Base-by-base conservation (phyloP, 2,888 invertebrate genomes). In the Agriopis marginaria region DNA sequence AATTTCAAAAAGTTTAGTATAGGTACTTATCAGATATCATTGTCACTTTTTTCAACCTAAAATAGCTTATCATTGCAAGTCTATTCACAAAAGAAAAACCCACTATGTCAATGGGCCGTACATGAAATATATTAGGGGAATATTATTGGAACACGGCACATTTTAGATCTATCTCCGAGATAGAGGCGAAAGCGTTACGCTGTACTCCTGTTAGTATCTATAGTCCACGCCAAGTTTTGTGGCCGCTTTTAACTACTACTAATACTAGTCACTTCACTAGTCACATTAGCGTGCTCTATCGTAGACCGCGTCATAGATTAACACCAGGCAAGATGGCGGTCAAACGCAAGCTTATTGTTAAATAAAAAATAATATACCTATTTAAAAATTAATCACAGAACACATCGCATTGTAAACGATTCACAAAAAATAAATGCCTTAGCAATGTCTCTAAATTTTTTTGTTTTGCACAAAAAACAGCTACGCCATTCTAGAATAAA, bases 101-200 rank as follows among this genome's bases (percentile, higher is more conserved):
- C 32, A 54, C 53, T 49, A 45, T 59, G 62, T 11, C 68, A 68
- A 68, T 59, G 53, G 40, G 63, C 58, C 56, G 23, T 53, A 58
- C 44, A 53, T 62, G 58, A 68, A 58, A 60, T 59, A 54, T 47
- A 60, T 60, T 59, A 60, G 54, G 42, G 59, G 54, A 58, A 58
- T 60, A 54, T 53, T 62, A 49, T 51, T 58, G 51, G 45, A 56
- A 66, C 66, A 70, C 66, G 66, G 62, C 44, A 58, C 50, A 60
- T 65, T 66, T 62, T 66, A 70, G 79, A 82, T 82, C 74, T 63
- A 74, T 78, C 66, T 67, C 63, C 53, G 59, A 64, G 82, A 82
- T 82, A 78, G 73, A 71, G 56, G 73, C 71, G 66, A 79, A 81
- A 79, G 77, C 75, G 73, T 78, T 72, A 78, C 75, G 72, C 75